These are phyloP conservation scores for Taxidea taxus DNA, from an alignment of 2,113 vertebrate genomes.

Conservation along the genomic window DNA sequence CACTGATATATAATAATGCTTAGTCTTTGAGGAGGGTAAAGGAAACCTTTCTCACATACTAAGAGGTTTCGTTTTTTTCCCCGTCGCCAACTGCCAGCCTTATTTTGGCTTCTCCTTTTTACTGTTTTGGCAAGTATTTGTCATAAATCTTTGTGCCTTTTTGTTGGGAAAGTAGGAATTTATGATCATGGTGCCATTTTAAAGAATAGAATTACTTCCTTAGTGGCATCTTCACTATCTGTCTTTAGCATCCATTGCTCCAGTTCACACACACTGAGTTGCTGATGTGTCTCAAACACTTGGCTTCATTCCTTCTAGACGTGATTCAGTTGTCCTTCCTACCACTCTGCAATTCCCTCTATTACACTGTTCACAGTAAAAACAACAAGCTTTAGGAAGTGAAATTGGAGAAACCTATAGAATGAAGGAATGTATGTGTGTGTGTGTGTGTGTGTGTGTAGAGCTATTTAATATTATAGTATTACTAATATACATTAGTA, in stretches of 20 bases:
- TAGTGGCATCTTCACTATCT: neutral
- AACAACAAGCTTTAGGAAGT: neutral
- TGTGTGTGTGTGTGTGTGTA: neutral
- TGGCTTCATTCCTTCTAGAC: neutral
- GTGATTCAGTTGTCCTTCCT: neutral
- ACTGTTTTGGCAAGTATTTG: constrained; percentile 21
- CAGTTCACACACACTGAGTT: neutral
- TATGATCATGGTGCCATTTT: constrained; percentile 22
- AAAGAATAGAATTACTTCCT: neutral
- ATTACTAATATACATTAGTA: neutral
- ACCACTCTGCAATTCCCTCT: neutral
- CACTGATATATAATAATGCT: neutral
- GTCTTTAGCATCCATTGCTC: neutral
- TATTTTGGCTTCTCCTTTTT: constrained; percentile 2
- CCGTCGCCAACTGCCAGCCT: neutral
- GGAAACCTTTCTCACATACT: constrained; percentile 26
- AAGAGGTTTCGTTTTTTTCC: neutral
- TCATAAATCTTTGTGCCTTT: constrained; percentile 46
- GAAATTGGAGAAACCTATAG: neutral
- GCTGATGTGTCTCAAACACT: neutral
- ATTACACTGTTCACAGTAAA: fast-evolving
- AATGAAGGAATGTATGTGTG: neutral
- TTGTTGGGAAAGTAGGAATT: constrained; percentile 18
- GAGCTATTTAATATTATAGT: neutral
- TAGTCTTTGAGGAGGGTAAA: neutral